These are phyloP conservation scores for Lampris incognitus DNA, from an alignment of 2,113 vertebrate genomes.

Conservation along the genomic window DNA sequence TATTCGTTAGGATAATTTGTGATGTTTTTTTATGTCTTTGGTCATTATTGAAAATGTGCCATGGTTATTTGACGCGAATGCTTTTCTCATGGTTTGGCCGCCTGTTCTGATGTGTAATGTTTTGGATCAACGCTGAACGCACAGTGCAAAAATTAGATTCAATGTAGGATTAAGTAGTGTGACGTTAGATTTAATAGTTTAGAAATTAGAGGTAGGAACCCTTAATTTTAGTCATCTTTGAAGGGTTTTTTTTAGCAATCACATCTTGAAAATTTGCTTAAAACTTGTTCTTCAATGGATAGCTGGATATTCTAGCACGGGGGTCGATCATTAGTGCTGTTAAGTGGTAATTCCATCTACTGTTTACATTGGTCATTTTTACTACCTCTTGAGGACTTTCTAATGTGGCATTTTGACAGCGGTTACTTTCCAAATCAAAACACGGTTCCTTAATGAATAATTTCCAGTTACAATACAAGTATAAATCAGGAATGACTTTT, in stretches of 20 bases:
- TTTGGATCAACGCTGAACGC: conserved; percentile 3
- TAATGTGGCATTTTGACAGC: conserved; percentile 30
- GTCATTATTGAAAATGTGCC: not conserved
- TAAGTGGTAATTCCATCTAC: conserved; percentile 34
- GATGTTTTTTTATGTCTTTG: conserved; percentile 2
- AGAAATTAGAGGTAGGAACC: conserved; percentile 22
- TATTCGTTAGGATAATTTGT: conserved; percentile 34
- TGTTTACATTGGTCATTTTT: conserved; percentile 65
- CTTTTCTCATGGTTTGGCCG: conserved; percentile 11
- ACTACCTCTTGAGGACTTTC: conserved; percentile 74
- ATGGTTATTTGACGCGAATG: conserved; percentile 18
- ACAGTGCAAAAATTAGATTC: not conserved
- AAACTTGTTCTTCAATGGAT: conserved; percentile 24
- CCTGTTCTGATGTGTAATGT: not conserved
- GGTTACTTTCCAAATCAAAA: conserved; percentile 38
- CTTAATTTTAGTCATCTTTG: not conserved
- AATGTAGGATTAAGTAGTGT: too few species aligned
- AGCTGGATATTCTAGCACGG: not conserved
- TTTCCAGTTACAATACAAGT: conserved; percentile 27
- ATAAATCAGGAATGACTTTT: conserved; percentile 40
- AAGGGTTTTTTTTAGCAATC: conserved; percentile 1
- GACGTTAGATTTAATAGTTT: not conserved
- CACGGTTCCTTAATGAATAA: conserved; percentile 26
- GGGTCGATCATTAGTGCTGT: conserved; percentile 31
- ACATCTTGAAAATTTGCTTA: not conserved